Evolutionary conservation across 2,888 invertebrate genomes (phyloP), one percentile per base, ranked within the genome.

Genomic region (Acholoe squamosa): DNA sequence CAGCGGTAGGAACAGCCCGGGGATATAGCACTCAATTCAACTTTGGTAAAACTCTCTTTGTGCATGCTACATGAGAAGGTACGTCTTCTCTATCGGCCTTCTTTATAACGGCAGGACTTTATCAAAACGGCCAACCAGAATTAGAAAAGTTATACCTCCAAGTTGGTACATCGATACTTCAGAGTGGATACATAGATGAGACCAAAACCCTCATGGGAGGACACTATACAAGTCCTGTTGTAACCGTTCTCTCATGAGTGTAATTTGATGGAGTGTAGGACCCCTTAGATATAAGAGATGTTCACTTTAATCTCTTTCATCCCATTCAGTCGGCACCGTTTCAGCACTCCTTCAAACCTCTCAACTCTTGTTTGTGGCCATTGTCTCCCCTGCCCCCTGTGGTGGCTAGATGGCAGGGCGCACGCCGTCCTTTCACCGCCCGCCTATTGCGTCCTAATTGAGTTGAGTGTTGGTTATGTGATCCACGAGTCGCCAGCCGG

Each of bases 251-350:
- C 22, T 19, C 22, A 19, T 61, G 22, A 61, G 61, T n/a, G 22
- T 14, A 61, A 61, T 61, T 61, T 61, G 61, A 61, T 61, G 61
- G 61, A 61, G 61, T 61, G 12, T 19, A n/a, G 61, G 5, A 19
- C 1, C n/a, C 61, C 61, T 61, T 19, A n/a, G 61, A 61, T 61
- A 61, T 61, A 61, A 61, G 61, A 61, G 61, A 61, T n/a, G 22
- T 14, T n/a, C 61, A 61, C 61, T n/a, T 61, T 61, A n/a, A 61
- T 61, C 19, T 61, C 61, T 61, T 61, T 61, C 61, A 61, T 61
- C 61, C 61, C 61, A n/a, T 61, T 61, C 61, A n/a, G 22, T 61
- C 61, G n/a, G 61, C 61, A 19, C n/a, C 61, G 22, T 61, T n/a
- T n/a, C 19, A 61, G 22, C 61, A n/a, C 61, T 61, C 3, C 61